Evolutionary conservation across 2,888 invertebrate species (phyloP), one percentile per base, ranked within the genome.

Genomic region (Arctia plantaginis): DNA sequence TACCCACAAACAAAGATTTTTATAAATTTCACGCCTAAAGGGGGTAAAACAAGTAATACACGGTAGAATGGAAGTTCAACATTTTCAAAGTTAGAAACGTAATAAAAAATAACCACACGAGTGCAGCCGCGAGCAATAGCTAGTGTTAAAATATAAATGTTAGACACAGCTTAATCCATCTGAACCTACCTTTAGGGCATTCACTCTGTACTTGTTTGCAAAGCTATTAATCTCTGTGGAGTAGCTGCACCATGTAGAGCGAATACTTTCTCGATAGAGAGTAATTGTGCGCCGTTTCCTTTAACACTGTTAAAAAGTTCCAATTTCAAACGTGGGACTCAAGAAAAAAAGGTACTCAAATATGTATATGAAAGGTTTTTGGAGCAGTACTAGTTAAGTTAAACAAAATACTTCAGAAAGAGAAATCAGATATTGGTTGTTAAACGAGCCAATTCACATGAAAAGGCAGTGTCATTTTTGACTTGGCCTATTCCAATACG

Each of bases 221-320:
- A 88, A 88, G 89, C 89, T 86, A 90, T 90, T 90, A 90, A 89
- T 90, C 90, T 88, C 81, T 72, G 78, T 77, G 77, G 67, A 71
- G 78, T 27, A 81, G 78, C 86, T 82, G 71, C 67, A 74, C 77
- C 76, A 80, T 77, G 82, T 75, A 79, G 77, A 82, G 79, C 66
- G 76, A 77, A 84, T 84, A 77, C 81, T 75, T 81, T 35, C 55
- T 67, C 69, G 75, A 83, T 82, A 41, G 71, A 77, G 78, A 84
- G 77, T 84, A 82, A 83, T 78, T 82, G 73, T 44, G 15, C 41
- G n/a, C 64, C 30, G 33, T 64, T 69, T 69, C 41, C 23, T 33
- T 69, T 69, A n/a, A 69, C 10, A 55, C 39, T 69, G 30, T 69
- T 41, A 30, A 39, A 35, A 41, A 62, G 7, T 69, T 35, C 7